These are phyloP conservation scores for Kryptolebias marmoratus DNA, from an alignment of 2,113 vertebrate genomes.

Conservation along the genomic window DNA sequence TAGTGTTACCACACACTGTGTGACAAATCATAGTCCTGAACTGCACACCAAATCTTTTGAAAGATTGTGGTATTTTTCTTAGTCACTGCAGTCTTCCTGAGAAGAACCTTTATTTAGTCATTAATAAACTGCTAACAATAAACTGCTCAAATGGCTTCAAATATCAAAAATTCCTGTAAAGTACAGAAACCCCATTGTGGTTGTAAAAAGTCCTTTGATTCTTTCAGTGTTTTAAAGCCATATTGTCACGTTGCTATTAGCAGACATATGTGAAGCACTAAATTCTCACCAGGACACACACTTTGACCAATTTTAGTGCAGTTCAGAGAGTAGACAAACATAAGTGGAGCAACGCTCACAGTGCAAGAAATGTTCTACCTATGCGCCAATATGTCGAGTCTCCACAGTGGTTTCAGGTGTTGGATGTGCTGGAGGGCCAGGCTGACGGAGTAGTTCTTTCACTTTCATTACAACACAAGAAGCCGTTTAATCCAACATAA, in stretches of 20 bases:
- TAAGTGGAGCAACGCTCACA: neutral
- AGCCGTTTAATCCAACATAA: neutral
- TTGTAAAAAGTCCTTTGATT: neutral
- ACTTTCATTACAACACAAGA: neutral
- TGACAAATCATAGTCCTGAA: neutral
- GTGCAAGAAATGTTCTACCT: neutral
- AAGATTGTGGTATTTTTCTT: neutral
- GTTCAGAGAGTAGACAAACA: neutral
- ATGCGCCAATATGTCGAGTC: neutral
- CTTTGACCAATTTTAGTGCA: neutral
- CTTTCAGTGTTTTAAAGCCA: neutral
- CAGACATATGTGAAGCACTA: neutral
- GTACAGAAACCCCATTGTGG: too few species aligned
- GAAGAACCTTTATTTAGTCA: conserved; percentile 10
- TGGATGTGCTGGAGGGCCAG: neutral
- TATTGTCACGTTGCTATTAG: neutral
- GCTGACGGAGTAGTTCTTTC: neutral
- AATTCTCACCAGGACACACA: neutral
- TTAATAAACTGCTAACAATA: conserved; percentile 6
- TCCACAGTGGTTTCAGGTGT: neutral
- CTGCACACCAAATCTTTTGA: neutral
- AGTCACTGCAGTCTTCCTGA: neutral
- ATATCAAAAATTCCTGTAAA: too few species aligned
- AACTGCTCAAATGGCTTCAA: neutral
- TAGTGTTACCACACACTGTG: neutral